Evolutionary conservation across 2,797 vertebrate genomes (phyloP), one percentile per base, ranked within the genome.

Genomic region (Fratercula arctica): DNA sequence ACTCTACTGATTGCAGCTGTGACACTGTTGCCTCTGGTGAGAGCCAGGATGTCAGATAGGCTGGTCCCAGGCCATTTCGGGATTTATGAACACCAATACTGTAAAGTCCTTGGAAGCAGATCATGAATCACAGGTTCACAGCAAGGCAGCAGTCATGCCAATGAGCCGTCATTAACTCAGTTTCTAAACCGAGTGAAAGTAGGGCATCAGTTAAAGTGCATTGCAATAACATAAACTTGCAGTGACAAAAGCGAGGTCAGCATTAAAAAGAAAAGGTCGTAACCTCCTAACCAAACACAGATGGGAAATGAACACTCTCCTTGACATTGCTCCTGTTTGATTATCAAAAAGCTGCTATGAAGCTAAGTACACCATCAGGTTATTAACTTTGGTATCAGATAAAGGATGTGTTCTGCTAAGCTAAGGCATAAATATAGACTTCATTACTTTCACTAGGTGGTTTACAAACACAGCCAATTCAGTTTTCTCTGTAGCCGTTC

Each of bases 171-270:
- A 94, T 96, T 97, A 94, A 74, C 96, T 93, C 83, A 3, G 18
- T 82, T 93, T 90, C 93, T 89, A 94, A 96, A 95, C 94, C 48
- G 67, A 95, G 96, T 89, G 91, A 89, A 96, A 95, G 93, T 90
- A 93, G 93, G 94, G 70, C 95, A 96, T 96, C 95, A 96, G 90
- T 91, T 93, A 96, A 95, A 97, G 96, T 96, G 96, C 91, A 94
- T 61, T 95, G 96, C 94, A 96, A 92, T 96, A 96, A 89, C 90
- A 66, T 95, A 90, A 96, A 93, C 96, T 95, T 90, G 74, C 67
- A 76, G 93, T 90, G 85, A 95, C 91, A 95, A 96, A 93, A 94
- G 80, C 1, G 6, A 95, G 96, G 96, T 96, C 96, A 95, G 91
- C 94, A 96, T 96, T 94, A 85, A 80, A 95, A 95, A 96, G 85